Conservation (phyloP, 2,797 vertebrate species). For the Danio aesculapii region DNA sequence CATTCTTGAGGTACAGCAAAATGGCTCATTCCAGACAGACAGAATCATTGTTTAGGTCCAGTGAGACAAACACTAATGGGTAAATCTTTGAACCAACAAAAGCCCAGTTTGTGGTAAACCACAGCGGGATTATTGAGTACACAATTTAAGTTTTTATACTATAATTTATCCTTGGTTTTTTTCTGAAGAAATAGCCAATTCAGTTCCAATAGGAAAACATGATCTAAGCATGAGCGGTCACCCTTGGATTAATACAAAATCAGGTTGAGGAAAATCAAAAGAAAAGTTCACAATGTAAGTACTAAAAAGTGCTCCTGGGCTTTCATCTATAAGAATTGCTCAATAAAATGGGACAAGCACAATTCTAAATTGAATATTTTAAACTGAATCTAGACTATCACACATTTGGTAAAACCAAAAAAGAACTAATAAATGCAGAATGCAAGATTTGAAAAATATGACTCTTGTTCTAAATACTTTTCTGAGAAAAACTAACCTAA, state of each 20-base stretch:
- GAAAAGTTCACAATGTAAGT: background rate
- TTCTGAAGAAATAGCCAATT: background rate
- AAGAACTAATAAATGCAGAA: background rate
- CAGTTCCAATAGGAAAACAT: background rate
- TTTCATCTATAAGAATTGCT: background rate
- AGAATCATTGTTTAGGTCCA: conserved; percentile 30
- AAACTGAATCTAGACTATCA: background rate
- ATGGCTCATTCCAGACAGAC: conserved; percentile 24
- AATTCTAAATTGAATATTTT: background rate
- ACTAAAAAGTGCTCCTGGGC: background rate
- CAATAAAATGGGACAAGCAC: background rate
- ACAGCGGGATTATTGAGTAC: background rate
- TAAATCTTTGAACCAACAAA: conserved; percentile 1
- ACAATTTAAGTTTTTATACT: background rate
- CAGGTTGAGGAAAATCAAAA: background rate
- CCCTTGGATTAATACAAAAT: background rate
- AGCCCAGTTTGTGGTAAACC: background rate
- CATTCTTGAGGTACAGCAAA: conserved; percentile 35
- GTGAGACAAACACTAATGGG: conserved; percentile 15
- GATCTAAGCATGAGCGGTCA: background rate
- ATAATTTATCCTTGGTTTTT: background rate
- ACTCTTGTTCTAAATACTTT: background rate
- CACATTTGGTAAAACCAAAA: background rate
- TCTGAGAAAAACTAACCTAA: no score
- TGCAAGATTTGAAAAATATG: background rate